Percentiles rank a stretch among this genome's conserved stretches.
phyloP scores from a whole-genome alignment of 2,888 invertebrate species.

The Pachymerium ferrugineum region DNA sequence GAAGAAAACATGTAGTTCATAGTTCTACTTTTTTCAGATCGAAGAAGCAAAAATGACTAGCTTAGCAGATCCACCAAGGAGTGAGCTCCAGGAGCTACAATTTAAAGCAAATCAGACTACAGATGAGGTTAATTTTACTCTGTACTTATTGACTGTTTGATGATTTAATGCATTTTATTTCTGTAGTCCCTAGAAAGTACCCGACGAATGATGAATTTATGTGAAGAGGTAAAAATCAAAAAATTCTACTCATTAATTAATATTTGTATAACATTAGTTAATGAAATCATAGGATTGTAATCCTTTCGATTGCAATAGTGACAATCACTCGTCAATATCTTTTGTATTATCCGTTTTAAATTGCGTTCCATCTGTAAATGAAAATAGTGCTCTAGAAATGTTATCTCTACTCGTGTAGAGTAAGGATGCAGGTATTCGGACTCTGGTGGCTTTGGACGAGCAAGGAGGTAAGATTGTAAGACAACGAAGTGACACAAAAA shows the following conservation, averaged over 20 bases:
- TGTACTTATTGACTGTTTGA: neutral
- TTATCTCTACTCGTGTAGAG: constrained; percentile 57
- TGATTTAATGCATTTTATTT: neutral
- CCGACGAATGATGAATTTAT: constrained; percentile 83
- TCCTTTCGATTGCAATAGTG: too few species aligned
- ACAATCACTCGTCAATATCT: too few species aligned
- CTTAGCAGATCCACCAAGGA: constrained; percentile 51
- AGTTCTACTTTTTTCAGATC: too few species aligned
- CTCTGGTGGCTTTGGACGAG: constrained; percentile 99
- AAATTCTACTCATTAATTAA: neutral
- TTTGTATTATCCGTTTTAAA: too few species aligned
- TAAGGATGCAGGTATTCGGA: constrained; percentile 99
- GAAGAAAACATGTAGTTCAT: neutral
- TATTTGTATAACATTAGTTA: too few species aligned
- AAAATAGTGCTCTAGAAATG: neutral
- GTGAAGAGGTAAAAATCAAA: constrained; percentile 57
- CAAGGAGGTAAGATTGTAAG: constrained; percentile 91
- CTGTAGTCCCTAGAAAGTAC: constrained; percentile 85
- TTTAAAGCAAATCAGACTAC: constrained; percentile 75
- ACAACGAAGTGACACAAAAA: neutral
- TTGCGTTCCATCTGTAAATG: too few species aligned
- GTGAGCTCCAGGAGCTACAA: constrained; percentile 84
- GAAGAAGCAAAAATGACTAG: neutral
- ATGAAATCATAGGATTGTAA: too few species aligned
- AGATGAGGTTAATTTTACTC: constrained; percentile 55